phyloP scores from a whole-genome alignment of 2,888 invertebrate genomes.

The Strigamia crassipes region DNA sequence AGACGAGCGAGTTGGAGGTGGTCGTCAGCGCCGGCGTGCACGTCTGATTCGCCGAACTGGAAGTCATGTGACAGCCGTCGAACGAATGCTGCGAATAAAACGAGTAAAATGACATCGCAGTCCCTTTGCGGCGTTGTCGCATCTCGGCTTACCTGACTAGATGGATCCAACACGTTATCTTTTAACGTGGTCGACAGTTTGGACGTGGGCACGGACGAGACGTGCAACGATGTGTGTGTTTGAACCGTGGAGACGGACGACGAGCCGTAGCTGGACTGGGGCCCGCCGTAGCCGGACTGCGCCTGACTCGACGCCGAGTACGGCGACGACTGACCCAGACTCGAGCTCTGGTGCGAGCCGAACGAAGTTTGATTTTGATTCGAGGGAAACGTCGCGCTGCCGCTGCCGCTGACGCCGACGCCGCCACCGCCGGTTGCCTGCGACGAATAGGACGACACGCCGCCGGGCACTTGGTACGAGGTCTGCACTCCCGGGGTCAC shows the following conservation, averaged over 20 bases:
- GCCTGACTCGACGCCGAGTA: conserved; percentile 41
- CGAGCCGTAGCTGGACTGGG: conserved; percentile 41
- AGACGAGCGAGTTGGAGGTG: conserved; percentile 21
- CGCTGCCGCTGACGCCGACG: no score
- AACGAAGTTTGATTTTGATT: conserved; percentile 41
- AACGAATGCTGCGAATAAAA: conserved; percentile 50
- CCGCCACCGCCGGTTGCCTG: background rate
- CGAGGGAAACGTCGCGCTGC: background rate
- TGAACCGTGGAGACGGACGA: conserved; percentile 37
- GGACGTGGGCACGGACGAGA: conserved; percentile 45
- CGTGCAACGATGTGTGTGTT: conserved; percentile 50
- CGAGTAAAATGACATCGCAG: background rate
- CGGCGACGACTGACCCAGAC: background rate
- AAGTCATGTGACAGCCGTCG: conserved; percentile 51
- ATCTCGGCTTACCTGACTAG: conserved; percentile 29
- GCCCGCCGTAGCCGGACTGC: conserved; percentile 18
- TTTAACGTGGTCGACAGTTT: conserved; percentile 33
- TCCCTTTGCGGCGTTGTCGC: background rate
- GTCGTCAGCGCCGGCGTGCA: conserved; percentile 48
- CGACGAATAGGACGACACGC: conserved; percentile 31
- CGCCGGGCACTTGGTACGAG: conserved; percentile 12
- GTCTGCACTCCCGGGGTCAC: background rate
- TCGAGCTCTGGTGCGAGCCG: conserved; percentile 43
- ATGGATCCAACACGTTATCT: conserved; percentile 31
- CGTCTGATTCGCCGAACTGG: conserved; percentile 51